Evolutionary conservation across 2,113 vertebrate genomes (phyloP).

Genomic region (Mustela nigripes): DNA sequence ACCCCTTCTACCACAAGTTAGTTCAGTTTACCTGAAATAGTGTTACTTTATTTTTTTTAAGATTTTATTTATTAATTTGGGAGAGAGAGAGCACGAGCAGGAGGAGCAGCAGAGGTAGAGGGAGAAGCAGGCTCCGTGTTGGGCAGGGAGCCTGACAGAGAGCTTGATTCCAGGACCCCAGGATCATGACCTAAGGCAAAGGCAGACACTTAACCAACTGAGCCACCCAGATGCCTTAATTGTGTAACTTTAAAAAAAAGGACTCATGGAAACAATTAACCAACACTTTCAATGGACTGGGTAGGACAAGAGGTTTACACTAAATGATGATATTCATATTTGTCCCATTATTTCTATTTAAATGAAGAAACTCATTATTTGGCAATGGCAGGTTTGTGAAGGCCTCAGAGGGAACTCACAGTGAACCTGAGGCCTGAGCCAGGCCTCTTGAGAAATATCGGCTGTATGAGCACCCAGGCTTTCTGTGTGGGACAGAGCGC

Average conservation of each 20-base stretch:
- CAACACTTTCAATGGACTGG: no score
- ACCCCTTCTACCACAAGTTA: background rate
- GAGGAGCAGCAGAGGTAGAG: no score
- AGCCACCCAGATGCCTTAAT: no score
- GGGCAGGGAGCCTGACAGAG: no score
- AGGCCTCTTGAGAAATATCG: background rate
- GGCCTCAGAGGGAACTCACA: no score
- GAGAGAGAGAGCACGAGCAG: no score
- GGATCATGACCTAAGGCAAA: no score
- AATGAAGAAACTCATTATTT: background rate
- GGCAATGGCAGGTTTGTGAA: background rate
- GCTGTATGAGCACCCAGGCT: background rate
- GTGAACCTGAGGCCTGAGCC: background rate
- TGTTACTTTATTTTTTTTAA: background rate
- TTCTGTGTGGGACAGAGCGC: background rate
- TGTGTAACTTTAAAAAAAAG: background rate
- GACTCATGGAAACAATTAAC: background rate
- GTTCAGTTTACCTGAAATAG: no score
- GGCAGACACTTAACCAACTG: no score
- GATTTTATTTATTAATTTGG: no score
- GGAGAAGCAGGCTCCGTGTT: no score
- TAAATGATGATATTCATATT: background rate
- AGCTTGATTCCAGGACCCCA: no score
- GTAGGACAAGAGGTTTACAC: background rate
- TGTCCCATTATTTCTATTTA: background rate